Evolutionary conservation across 2,888 invertebrate genomes (phyloP).

Genomic region (Melanargia galathea): DNA sequence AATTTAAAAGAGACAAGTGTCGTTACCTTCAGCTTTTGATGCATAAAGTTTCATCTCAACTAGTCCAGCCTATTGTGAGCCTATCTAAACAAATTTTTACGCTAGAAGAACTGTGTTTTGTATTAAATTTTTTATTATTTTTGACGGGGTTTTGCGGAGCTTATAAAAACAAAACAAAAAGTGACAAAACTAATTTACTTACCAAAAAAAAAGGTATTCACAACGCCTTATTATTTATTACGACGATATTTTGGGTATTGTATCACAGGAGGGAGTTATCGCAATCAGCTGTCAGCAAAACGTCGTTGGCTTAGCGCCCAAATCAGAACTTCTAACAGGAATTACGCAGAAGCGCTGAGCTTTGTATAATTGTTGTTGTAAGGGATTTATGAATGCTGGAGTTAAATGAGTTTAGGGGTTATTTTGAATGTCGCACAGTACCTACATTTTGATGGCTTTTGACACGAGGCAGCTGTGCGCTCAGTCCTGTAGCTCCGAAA

Average conservation of each 20-base stretch:
- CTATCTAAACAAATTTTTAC: too few relatives aligned
- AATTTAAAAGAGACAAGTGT: too few relatives aligned
- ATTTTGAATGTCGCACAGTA: neutral
- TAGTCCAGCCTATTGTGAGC: too few relatives aligned
- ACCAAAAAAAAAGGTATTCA: neutral
- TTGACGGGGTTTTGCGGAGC: too few relatives aligned
- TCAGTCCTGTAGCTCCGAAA: too few relatives aligned
- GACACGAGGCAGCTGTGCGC: neutral
- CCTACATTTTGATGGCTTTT: neutral
- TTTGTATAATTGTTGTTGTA: slow-evolving; percentile 1
- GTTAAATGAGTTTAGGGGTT: slow-evolving; percentile 1
- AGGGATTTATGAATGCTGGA: neutral
- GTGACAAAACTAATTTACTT: too few relatives aligned
- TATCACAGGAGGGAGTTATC: neutral
- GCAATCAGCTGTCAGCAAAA: slow-evolving; percentile 2
- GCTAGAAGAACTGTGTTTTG: too few relatives aligned
- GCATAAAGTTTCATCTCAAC: too few relatives aligned
- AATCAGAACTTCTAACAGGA: neutral
- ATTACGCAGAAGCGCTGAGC: neutral
- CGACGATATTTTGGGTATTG: neutral
- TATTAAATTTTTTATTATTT: too few relatives aligned
- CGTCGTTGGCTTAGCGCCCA: neutral
- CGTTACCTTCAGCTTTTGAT: too few relatives aligned
- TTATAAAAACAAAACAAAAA: too few relatives aligned
- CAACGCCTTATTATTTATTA: too few relatives aligned